These are phyloP conservation scores for Acromyrmex heyeri DNA, from an alignment of 1,140 invertebrate genomes.

Conservation along the genomic window DNA sequence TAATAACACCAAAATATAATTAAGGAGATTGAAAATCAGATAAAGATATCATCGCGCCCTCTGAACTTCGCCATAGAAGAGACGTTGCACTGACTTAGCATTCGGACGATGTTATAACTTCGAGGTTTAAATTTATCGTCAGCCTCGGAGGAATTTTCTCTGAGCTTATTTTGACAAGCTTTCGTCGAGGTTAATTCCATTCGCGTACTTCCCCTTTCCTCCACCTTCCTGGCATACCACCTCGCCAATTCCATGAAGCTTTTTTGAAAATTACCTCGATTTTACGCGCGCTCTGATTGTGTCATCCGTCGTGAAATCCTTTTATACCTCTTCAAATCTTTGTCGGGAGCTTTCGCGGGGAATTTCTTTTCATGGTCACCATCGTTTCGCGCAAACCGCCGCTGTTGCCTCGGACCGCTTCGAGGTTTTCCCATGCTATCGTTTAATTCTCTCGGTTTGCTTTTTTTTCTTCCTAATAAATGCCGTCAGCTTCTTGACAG, in stretches of 20 bases:
- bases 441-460: constrained; percentile 46
- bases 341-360: constrained; percentile 5
- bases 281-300: constrained; percentile 62
- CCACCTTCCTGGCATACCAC: neutral
- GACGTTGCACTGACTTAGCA: constrained; percentile 30
- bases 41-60: constrained; percentile 25
- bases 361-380: constrained; percentile 58
- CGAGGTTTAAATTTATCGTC: constrained; percentile 37
- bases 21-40: constrained; percentile 26
- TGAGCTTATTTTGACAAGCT: constrained; percentile 59
- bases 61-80: constrained; percentile 9
- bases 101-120: constrained; percentile 29
- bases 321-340: constrained; percentile 56
- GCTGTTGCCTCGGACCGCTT: neutral
- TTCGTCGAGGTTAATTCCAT: constrained; percentile 48
- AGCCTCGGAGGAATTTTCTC: constrained; percentile 13
- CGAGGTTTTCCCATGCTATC: constrained; percentile 34
- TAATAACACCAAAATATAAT: constrained; percentile 30
- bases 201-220: constrained; percentile 1
- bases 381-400: constrained; percentile 9
- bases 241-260: constrained; percentile 22
- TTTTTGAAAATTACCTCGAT: constrained; percentile 58
- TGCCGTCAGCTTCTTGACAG: constrained; percentile 37
- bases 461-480: constrained; percentile 46
- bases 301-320: constrained; percentile 48